phyloP scores from a whole-genome alignment of 2,113 vertebrate genomes.

The Stegastes partitus region DNA sequence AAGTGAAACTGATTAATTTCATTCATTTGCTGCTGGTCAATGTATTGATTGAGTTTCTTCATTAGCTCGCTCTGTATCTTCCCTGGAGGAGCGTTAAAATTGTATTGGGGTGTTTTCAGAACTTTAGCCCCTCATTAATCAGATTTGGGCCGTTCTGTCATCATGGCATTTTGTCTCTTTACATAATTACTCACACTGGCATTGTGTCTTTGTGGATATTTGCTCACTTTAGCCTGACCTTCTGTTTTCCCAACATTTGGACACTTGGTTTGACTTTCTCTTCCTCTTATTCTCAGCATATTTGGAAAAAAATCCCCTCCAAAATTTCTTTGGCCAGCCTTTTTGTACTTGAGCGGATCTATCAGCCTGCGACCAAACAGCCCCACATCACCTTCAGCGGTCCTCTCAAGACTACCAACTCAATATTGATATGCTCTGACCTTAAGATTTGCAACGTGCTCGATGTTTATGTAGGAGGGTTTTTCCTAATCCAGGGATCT shows the following conservation, averaged over 20 bases:
- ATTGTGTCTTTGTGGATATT: too few relatives aligned
- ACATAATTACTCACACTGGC: background rate
- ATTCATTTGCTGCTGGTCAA: slow-evolving; percentile 8
- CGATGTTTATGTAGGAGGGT: background rate
- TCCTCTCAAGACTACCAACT: background rate
- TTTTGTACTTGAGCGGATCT: slow-evolving; percentile 3
- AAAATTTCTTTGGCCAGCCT: slow-evolving; percentile 4
- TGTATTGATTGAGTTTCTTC: slow-evolving; percentile 32
- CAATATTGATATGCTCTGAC: background rate
- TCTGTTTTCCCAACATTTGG: background rate
- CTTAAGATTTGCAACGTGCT: background rate
- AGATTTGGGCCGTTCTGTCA: background rate
- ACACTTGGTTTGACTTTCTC: background rate
- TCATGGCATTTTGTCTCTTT: background rate
- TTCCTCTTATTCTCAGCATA: background rate
- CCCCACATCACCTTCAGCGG: background rate
- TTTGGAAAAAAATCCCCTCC: background rate
- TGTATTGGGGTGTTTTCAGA: background rate
- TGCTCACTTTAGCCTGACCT: too few relatives aligned
- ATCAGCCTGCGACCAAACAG: slow-evolving; percentile 12
- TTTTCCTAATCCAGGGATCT: background rate
- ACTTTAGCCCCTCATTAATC: too few relatives aligned
- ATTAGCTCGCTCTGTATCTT: slow-evolving; percentile 3
- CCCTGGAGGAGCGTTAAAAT: background rate
- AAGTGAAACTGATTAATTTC: slow-evolving; percentile 26